A percentile compares a stretch with the other conserved stretches of the same genome.
phyloP scores from a whole-genome alignment of 2,113 vertebrate genomes.

The Crotophaga sulcirostris region DNA sequence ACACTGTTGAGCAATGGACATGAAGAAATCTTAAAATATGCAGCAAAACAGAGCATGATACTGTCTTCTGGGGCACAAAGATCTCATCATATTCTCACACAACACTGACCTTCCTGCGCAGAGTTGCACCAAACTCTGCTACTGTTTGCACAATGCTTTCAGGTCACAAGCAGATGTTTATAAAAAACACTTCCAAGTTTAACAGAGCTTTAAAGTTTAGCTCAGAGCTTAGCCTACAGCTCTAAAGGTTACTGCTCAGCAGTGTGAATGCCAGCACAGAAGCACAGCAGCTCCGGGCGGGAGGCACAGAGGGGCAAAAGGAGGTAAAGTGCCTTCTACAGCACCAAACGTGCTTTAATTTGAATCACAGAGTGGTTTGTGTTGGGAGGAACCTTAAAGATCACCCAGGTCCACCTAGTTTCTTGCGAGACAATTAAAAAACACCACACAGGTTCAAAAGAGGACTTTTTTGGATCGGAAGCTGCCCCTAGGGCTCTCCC shows the following conservation, averaged over 20 bases:
- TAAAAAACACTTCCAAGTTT: not conserved
- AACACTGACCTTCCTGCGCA: not conserved
- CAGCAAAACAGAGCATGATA: rapidly evolving
- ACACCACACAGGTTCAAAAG: too few relatives aligned
- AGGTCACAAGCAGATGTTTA: not conserved
- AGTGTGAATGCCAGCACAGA: rapidly evolving
- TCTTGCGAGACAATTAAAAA: not conserved
- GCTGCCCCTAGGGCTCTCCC: rapidly evolving
- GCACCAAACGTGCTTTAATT: rapidly evolving
- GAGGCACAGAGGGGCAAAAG: rapidly evolving
- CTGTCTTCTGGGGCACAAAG: rapidly evolving
- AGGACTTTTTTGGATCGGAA: too few relatives aligned
- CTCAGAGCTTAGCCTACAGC: not conserved
- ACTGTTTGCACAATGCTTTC: not conserved
- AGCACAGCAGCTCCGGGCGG: too few relatives aligned
- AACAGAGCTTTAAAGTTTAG: not conserved
- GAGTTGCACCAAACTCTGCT: rapidly evolving
- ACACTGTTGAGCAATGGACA: rapidly evolving
- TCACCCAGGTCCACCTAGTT: too few relatives aligned
- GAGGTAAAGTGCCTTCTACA: not conserved
- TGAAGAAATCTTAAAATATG: rapidly evolving
- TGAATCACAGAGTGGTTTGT: too few relatives aligned
- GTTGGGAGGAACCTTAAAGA: too few relatives aligned
- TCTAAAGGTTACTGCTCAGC: not conserved
- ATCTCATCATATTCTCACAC: rapidly evolving